Percentiles rank a stretch among this genome's conserved stretches.
Conservation (phyloP, 1,140 invertebrate genomes). For the Hestina assimilis region DNA sequence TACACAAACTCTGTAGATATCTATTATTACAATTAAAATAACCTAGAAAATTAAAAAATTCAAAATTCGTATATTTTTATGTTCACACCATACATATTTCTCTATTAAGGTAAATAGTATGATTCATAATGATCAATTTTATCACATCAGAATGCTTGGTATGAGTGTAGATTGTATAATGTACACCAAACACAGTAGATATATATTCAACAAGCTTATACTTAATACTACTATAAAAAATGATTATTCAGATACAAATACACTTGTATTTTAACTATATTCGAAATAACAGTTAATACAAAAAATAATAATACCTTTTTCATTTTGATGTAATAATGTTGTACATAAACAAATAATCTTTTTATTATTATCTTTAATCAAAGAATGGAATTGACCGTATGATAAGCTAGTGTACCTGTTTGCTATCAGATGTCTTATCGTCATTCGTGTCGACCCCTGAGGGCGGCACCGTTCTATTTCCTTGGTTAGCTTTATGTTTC, state of each 20-base stretch:
- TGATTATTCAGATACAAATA: too few relatives aligned
- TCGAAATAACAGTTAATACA: too few relatives aligned
- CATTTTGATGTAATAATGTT: too few relatives aligned
- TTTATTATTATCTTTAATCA: neutral
- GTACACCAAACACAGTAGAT: too few relatives aligned
- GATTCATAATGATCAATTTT: neutral
- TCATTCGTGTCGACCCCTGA: slow-evolving; percentile 67
- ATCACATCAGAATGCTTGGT: neutral
- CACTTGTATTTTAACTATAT: too few relatives aligned
- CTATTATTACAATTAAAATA: neutral
- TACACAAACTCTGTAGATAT: neutral
- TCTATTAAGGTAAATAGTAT: neutral
- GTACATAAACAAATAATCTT: slow-evolving; percentile 3
- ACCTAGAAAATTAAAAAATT: neutral
- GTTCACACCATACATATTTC: too few relatives aligned
- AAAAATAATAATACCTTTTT: too few relatives aligned
- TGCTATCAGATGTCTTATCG: slow-evolving; percentile 74
- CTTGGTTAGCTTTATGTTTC: slow-evolving; percentile 80
- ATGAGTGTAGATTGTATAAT: neutral
- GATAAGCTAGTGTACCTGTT: slow-evolving; percentile 58
- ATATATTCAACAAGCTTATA: too few relatives aligned
- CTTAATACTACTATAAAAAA: too few relatives aligned
- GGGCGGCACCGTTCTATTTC: slow-evolving; percentile 61
- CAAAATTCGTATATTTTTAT: too few relatives aligned
- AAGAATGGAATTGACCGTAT: slow-evolving; percentile 9